phyloP scores from a whole-genome alignment of 2,888 invertebrate genomes.

The Drosophila setosimentum region DNA sequence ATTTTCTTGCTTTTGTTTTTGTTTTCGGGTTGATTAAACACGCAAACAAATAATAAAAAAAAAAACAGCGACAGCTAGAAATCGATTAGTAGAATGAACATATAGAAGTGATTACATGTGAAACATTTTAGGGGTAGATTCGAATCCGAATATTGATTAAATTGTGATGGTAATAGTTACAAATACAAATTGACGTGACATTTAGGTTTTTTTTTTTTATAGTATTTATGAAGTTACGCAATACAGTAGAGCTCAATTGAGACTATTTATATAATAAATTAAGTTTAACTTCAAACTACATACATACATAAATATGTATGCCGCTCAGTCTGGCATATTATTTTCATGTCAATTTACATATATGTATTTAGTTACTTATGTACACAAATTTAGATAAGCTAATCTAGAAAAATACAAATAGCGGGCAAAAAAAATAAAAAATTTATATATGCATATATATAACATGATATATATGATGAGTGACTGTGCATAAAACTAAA shows the following conservation, averaged over 20 bases:
- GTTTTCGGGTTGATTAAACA: constrained; percentile 29
- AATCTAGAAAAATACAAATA: not conserved
- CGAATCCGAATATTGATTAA: not conserved
- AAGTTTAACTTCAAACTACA: not conserved
- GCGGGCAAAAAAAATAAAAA: not conserved
- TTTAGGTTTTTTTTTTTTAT: no score
- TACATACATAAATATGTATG: not conserved
- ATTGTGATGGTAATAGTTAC: constrained; percentile 6
- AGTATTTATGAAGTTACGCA: not conserved
- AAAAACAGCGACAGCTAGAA: constrained; percentile 14
- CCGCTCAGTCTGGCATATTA: not conserved
- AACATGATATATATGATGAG: not conserved
- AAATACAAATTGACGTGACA: not conserved
- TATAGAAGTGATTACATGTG: constrained; percentile 4
- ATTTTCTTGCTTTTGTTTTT: constrained; percentile 13
- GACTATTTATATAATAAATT: not conserved
- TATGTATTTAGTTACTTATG: not conserved
- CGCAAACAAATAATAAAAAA: constrained; percentile 18
- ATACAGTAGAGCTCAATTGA: not conserved
- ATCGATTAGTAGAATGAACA: constrained; percentile 6
- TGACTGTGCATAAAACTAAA: not conserved
- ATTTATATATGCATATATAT: not conserved
- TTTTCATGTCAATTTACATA: not conserved
- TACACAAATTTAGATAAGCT: not conserved
- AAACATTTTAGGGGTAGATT: constrained; percentile 23